Evolutionary conservation across 2,888 invertebrate species (phyloP).

Genomic region (Cheilosia pagana): DNA sequence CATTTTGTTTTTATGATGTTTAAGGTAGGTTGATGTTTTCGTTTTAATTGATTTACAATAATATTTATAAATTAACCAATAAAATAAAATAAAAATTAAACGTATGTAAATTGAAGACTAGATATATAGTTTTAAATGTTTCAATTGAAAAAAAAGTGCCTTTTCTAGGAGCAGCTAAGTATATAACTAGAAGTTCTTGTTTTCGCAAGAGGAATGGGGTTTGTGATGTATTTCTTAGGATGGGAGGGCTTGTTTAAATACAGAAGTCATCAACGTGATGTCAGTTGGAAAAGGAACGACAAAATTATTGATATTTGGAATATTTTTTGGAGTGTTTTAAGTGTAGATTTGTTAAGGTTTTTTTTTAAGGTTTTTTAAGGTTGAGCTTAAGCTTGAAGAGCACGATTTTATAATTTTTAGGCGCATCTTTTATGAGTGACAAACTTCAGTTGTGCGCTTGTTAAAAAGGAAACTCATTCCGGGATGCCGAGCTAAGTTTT

Average conservation of each 20-base stretch:
- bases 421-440: no score
- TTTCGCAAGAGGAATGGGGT: background rate
- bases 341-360: no score
- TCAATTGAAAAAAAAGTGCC: conserved; percentile 55
- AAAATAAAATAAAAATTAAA: conserved; percentile 1
- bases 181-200: conserved; percentile 11
- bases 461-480: no score
- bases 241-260: background rate
- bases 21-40: conserved; percentile 29
- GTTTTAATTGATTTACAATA: conserved; percentile 1
- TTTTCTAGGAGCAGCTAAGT: conserved; percentile 40
- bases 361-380: no score
- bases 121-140: conserved; percentile 27
- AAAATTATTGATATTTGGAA: no score
- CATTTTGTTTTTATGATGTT: conserved; percentile 26
- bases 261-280: background rate
- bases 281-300: no score
- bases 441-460: no score
- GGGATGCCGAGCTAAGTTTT: no score
- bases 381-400: no score
- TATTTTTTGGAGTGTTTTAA: no score
- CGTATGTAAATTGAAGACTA: conserved; percentile 49
- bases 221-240: background rate
- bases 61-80: conserved; percentile 23
- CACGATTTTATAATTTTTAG: no score